A percentile compares a stretch with the other conserved stretches of the same genome.
Conservation (phyloP, 2,888 invertebrate genomes). For the Mythimna lalbum region DNA sequence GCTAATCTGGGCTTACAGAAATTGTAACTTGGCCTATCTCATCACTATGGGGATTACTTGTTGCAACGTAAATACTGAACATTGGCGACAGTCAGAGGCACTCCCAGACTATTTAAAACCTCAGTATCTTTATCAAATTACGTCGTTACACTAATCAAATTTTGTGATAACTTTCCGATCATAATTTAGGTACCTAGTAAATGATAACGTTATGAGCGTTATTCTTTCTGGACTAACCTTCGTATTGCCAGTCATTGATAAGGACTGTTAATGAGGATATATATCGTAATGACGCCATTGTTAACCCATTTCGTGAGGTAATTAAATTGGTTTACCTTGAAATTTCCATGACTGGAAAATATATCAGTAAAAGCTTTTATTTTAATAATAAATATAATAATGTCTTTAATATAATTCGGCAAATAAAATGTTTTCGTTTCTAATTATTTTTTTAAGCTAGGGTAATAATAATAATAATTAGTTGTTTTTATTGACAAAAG, state of each 20-base stretch:
- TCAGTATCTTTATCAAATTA: conserved; percentile 45
- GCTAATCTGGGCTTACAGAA: conserved; percentile 28
- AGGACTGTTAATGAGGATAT: conserved; percentile 39
- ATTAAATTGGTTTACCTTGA: conserved; percentile 26
- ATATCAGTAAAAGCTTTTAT: background rate
- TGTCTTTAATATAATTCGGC: no score
- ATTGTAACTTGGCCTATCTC: conserved; percentile 14
- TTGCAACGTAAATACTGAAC: conserved; percentile 5
- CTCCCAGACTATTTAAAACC: conserved; percentile 25
- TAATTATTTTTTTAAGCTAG: no score
- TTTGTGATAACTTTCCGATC: conserved; percentile 53
- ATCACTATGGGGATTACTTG: conserved; percentile 33
- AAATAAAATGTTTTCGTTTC: no score
- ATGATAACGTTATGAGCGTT: conserved; percentile 42
- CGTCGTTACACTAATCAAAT: conserved; percentile 35
- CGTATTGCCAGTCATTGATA: conserved; percentile 57
- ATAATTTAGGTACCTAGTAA: conserved; percentile 15
- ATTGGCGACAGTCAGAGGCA: conserved; percentile 16
- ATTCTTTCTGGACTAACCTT: conserved; percentile 56
- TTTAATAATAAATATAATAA: no score
- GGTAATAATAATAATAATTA: no score
- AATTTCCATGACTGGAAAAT: conserved; percentile 12
- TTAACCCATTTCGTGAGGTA: conserved; percentile 34
- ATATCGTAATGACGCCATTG: conserved; percentile 46
- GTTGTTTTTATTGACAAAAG: no score